These are phyloP conservation scores for Drosophila quasianomalipes DNA, from an alignment of 2,888 invertebrate genomes.

Conservation along the genomic window DNA sequence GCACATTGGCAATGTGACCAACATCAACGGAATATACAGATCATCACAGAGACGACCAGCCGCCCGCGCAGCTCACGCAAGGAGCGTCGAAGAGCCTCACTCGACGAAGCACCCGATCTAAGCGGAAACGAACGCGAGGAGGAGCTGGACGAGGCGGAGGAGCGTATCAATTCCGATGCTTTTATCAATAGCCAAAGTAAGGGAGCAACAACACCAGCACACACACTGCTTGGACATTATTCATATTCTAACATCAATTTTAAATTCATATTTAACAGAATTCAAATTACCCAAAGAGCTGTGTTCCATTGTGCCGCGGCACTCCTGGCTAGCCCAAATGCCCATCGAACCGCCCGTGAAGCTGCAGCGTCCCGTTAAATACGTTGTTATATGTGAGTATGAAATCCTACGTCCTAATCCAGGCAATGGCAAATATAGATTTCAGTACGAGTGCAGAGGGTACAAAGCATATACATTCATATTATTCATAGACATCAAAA, in stretches of 20 bases:
- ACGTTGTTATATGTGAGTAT: conserved; percentile 86
- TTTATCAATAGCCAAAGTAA: conserved; percentile 78
- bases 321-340: conserved; percentile 86
- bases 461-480: neutral
- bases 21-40: conserved; percentile 86
- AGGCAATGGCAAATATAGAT: neutral
- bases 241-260: neutral
- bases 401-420: neutral
- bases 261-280: conserved; percentile 38
- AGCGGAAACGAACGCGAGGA: conserved; percentile 19
- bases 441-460: neutral
- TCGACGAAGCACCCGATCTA: conserved; percentile 13
- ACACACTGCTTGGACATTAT: neutral
- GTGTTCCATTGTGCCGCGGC: conserved; percentile 81
- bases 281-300: conserved; percentile 77
- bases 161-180: conserved; percentile 67
- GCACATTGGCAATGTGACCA: conserved; percentile 86
- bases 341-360: conserved; percentile 83
- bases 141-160: conserved; percentile 65
- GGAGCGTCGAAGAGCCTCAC: conserved; percentile 31
- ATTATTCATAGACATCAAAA: neutral
- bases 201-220: conserved; percentile 47
- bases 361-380: conserved; percentile 85
- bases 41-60: conserved; percentile 65
- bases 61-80: conserved; percentile 31